phyloP scores from a whole-genome alignment of 2,888 invertebrate species.

The Eucera pruinosa region DNA sequence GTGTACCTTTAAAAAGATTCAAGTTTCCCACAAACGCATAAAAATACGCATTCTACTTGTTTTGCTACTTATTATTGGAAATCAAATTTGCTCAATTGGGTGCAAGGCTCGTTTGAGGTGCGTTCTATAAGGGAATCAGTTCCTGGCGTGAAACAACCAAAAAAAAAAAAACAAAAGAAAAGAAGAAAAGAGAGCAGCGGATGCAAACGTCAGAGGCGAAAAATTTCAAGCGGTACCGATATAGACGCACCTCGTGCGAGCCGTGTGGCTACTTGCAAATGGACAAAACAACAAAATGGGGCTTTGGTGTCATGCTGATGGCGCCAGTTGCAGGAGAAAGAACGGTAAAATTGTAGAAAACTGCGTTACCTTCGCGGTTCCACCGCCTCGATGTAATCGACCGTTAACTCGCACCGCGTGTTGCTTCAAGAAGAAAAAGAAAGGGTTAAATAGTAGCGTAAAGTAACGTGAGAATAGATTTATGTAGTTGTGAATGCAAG shows the following conservation, averaged over 20 bases:
- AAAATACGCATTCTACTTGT: too few species aligned
- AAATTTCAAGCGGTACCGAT: conserved; percentile 6
- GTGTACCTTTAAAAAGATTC: too few species aligned
- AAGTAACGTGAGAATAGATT: not conserved
- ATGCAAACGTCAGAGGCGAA: conserved; percentile 2
- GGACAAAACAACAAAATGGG: conserved; percentile 10
- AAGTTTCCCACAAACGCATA: too few species aligned
- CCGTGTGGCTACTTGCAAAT: not conserved
- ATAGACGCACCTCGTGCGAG: conserved; percentile 17
- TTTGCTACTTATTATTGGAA: too few species aligned
- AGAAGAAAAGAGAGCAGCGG: not conserved
- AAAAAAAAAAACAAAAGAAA: too few species aligned
- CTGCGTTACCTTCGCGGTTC: conserved; percentile 83
- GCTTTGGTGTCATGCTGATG: conserved; percentile 64
- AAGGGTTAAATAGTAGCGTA: conserved; percentile 58
- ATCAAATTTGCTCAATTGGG: too few species aligned
- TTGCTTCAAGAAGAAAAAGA: conserved; percentile 79
- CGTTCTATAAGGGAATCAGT: not conserved
- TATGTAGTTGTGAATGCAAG: too few species aligned
- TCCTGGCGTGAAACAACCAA: too few species aligned
- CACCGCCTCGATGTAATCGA: conserved; percentile 76
- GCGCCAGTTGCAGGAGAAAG: conserved; percentile 75
- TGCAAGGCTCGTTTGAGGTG: conserved; percentile 14
- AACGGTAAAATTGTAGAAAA: conserved; percentile 60
- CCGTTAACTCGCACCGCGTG: conserved; percentile 79